Conservation (phyloP, 2,888 invertebrate species). For the Lordiphosa fenestrarum region DNA sequence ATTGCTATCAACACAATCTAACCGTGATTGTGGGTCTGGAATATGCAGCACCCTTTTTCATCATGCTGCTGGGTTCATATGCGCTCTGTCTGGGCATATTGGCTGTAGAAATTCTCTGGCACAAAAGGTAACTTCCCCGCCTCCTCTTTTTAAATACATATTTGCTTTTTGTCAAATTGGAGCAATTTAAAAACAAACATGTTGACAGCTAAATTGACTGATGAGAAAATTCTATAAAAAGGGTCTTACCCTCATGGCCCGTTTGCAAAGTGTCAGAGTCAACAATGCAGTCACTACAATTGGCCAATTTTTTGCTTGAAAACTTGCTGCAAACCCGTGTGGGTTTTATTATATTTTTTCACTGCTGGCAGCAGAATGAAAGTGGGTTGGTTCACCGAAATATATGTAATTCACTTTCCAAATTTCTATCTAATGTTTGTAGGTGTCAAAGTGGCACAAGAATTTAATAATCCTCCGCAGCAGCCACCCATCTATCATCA, state of each 20-base stretch:
- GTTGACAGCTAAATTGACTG: slow-evolving; percentile 49
- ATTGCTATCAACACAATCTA: slow-evolving; percentile 67
- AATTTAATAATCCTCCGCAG: slow-evolving; percentile 33
- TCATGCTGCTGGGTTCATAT: slow-evolving; percentile 62
- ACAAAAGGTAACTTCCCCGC: slow-evolving; percentile 18
- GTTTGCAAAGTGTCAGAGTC: slow-evolving; percentile 15
- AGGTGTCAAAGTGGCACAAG: slow-evolving; percentile 43
- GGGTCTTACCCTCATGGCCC: neutral
- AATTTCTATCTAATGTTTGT: neutral
- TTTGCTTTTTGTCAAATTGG: slow-evolving; percentile 9
- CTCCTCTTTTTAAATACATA: neutral
- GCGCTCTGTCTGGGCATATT: slow-evolving; percentile 57
- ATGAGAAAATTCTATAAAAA: slow-evolving; percentile 39
- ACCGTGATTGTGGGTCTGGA: slow-evolving; percentile 75
- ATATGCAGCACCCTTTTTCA: slow-evolving; percentile 75
- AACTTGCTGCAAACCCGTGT: slow-evolving; percentile 56
- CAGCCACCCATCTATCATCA: slow-evolving; percentile 48
- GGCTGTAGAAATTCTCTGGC: slow-evolving; percentile 62
- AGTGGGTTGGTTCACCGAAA: slow-evolving; percentile 27
- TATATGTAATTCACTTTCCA: neutral
- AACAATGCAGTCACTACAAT: slow-evolving; percentile 45
- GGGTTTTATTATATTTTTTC: slow-evolving; percentile 52
- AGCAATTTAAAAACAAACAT: slow-evolving; percentile 48
- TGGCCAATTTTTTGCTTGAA: slow-evolving; percentile 64
- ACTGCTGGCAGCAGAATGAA: slow-evolving; percentile 63